Evolutionary conservation across 2,113 vertebrate species (phyloP), one percentile per base, ranked within the genome.

Genomic region (Callipepla squamata): DNA sequence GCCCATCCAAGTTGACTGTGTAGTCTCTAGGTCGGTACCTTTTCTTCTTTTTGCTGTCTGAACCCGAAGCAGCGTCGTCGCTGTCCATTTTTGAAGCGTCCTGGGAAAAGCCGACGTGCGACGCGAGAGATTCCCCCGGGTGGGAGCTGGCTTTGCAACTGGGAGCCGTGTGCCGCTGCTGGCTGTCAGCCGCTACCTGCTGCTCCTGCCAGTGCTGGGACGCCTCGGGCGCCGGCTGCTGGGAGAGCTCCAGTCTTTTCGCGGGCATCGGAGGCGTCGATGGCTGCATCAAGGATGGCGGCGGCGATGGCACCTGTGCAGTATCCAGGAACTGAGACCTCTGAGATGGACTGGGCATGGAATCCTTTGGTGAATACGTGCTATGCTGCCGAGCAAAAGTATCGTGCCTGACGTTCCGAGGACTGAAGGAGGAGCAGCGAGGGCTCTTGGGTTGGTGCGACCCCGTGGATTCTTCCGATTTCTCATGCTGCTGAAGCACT

Each of bases 31-130:
- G 93, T 76, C 98, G 98, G 96, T 98, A 98, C 96, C 98, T 99
- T 95, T 98, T 98, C 93, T 97, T 98, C 98, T 98, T 99, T 92
- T 98, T 99, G 89, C 97, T 98, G 25, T 98, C 98, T 1, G 97
- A 98, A 55, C 97, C 97, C 25, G 95, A 97, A 4, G 97, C 95
- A 67, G 97, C 94, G 69, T 97, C 95, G 2, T 98, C 98, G 4
- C 98, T 98, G 96, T 98, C 98, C 70, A 95, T 88, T 89, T 95
- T 97, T 23, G 97, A 97, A 30, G 96, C 2, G 91, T 98, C 98
- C 36, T 97, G 97, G 0, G 97, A 97, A 38, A 98, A 97, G 86
- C 97, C 95, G 1, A 14, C 2, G 48, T 96, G 95, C 6, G 97
- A 77, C 32, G 80, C 18, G 13, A 96, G 94, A 17, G 96, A 36